These are phyloP conservation scores for Cydia strobilella DNA, from an alignment of 1,140 invertebrate species.

Conservation along the genomic window DNA sequence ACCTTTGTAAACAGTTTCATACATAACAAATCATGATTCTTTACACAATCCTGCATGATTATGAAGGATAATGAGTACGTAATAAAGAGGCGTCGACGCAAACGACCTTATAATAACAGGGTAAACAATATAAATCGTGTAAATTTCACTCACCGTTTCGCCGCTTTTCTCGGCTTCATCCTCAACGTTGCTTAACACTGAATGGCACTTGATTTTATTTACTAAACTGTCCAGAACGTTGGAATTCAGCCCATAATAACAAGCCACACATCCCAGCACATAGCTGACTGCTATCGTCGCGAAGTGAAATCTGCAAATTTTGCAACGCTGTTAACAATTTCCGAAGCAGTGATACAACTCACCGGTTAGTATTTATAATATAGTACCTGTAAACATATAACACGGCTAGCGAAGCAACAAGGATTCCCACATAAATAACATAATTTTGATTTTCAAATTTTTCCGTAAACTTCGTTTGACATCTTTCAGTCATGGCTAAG, in stretches of 20 bases:
- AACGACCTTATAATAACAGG: constrained; percentile 35
- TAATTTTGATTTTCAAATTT: constrained; percentile 74
- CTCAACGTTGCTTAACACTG: constrained; percentile 48
- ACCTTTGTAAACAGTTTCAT: background rate
- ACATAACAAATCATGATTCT: background rate
- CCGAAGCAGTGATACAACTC: constrained; percentile 8
- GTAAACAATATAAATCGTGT: constrained; percentile 39
- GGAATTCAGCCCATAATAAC: constrained; percentile 68
- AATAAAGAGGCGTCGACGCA: constrained; percentile 20
- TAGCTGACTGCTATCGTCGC: constrained; percentile 68
- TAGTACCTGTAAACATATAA: constrained; percentile 69
- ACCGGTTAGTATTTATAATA: constrained; percentile 28
- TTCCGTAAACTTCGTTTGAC: constrained; percentile 72
- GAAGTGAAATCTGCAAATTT: constrained; percentile 73
- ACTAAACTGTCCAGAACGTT: constrained; percentile 60
- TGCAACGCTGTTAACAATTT: constrained; percentile 43
- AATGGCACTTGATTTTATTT: constrained; percentile 64
- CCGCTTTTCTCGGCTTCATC: constrained; percentile 41
- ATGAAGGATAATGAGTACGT: background rate
- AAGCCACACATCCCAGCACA: constrained; percentile 75
- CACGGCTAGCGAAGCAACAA: constrained; percentile 60
- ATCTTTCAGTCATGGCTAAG: constrained; percentile 77
- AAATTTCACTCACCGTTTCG: constrained; percentile 54
- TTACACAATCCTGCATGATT: background rate
- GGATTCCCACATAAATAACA: constrained; percentile 68